A percentile compares a stretch with the other conserved stretches of the same genome.
These are phyloP conservation scores for Pygmarrhopalites habei DNA, from an alignment of 1,140 invertebrate genomes.

Conservation along the genomic window DNA sequence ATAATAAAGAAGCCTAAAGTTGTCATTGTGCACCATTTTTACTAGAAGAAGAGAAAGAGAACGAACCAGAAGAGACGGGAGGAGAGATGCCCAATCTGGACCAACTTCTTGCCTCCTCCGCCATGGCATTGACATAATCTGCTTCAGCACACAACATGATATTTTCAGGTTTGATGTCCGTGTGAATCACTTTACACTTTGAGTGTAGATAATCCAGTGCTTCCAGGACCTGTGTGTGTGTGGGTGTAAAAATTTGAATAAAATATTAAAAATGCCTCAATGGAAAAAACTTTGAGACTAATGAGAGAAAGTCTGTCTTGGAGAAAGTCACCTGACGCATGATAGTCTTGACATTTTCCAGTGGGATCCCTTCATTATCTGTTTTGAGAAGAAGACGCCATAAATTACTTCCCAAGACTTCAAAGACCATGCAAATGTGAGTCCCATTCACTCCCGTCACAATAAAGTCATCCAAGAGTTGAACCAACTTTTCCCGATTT, in stretches of 20 bases:
- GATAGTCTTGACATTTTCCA: constrained; percentile 89
- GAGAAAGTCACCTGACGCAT: constrained; percentile 68
- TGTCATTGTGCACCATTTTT: too few species aligned
- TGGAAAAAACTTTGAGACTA: neutral
- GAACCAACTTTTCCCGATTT: constrained; percentile 90
- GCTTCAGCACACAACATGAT: constrained; percentile 85
- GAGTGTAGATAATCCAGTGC: constrained; percentile 93
- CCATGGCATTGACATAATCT: constrained; percentile 79
- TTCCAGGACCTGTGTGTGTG: constrained; percentile 62
- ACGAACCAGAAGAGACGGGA: constrained; percentile 65
- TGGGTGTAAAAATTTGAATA: neutral
- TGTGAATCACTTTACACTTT: constrained; percentile 97
- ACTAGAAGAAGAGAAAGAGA: too few species aligned
- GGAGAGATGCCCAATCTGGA: constrained; percentile 82
- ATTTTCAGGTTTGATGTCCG: constrained; percentile 99
- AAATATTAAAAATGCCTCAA: neutral
- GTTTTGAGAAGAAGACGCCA: constrained; percentile 96
- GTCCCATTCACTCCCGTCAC: constrained; percentile 94
- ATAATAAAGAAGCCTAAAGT: too few species aligned
- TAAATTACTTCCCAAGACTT: constrained; percentile 95
- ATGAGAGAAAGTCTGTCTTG: too few species aligned
- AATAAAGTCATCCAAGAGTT: constrained; percentile 96
- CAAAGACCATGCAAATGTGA: constrained; percentile 89
- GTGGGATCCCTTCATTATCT: constrained; percentile 93
- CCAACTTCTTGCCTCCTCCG: constrained; percentile 80